phyloP scores from a whole-genome alignment of 2,888 invertebrate genomes.

The Luperina testacea region DNA sequence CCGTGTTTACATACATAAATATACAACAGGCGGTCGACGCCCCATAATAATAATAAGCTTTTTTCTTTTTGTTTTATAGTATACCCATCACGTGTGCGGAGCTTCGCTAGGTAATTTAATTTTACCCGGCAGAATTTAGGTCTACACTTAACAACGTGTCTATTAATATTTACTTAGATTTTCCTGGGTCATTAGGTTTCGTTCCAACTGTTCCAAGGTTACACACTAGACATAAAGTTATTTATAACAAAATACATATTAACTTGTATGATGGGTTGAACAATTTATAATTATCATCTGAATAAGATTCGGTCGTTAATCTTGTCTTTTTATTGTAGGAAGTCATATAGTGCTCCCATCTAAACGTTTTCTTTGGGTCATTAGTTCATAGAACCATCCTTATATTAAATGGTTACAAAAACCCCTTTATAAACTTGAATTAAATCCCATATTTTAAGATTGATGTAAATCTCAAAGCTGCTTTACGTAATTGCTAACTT shows the following conservation, averaged over 20 bases:
- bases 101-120: not conserved
- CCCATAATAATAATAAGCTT: not conserved
- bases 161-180: slow-evolving; percentile 1
- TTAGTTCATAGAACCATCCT: slow-evolving; percentile 28
- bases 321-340: slow-evolving; percentile 43
- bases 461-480: not conserved
- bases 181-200: slow-evolving; percentile 37
- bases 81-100: not conserved
- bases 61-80: not conserved
- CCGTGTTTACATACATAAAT: not conserved
- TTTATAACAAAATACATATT: slow-evolving; percentile 14
- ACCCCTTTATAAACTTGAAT: not conserved
- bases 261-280: slow-evolving; percentile 9
- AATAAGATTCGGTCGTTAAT: slow-evolving; percentile 23
- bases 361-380: slow-evolving; percentile 38
- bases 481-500: not conserved
- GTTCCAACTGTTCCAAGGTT: slow-evolving; percentile 13
- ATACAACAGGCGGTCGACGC: not conserved
- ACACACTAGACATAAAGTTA: not conserved
- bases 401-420: slow-evolving; percentile 12
- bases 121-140: not conserved
- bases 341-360: slow-evolving; percentile 27
- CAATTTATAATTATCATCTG: slow-evolving; percentile 30
- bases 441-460: not conserved
- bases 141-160: not conserved